Base-by-base conservation (phyloP, 2,888 invertebrate species). In the Lasioglossum calceatum region DNA sequence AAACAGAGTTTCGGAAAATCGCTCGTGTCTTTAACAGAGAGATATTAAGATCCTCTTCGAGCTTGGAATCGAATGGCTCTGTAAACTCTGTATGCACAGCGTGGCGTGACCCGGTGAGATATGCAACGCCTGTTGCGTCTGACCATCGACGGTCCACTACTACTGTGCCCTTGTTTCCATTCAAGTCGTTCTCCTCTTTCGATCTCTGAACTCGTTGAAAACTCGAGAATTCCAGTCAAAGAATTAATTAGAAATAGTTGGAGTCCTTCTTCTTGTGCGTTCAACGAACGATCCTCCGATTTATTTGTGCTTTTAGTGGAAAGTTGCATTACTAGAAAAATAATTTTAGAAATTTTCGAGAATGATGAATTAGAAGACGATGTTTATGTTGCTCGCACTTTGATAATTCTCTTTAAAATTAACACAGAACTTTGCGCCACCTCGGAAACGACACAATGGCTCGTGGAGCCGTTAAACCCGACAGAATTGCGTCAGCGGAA, bases 51-150 rank as follows among this genome's bases (percentile, higher is more conserved):
- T n/a, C 8, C 4, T 12, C 12, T n/a, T 3, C 58, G 58, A n/a
- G 58, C 58, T 12, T 58, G 4, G n/a, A 27, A 12, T 58, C 58
- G 58, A 58, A 58, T n/a, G 58, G n/a, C 12, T 71, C 42, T 42
- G n/a, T 47, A 47, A 47, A 47, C 47, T 47, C 47, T 16, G 47
- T 71, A 42, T 61, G 42, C 61, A 50, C 47, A 36, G 23, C 47
- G n/a, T 58, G 10, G n/a, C n/a, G 27, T 16, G 47, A 77, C 14
- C 47, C 19, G 23, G n/a, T 36, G 32, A 64, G 27, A 47, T 32
- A n/a, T 36, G 19, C n/a, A 47, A 47, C 27, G 77, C 39, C 77
- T 77, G 67, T 67, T 23, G 77, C 67, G 36, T n/a, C 77, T n/a
- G 67, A n/a, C 12, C 77, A 36, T 23, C 14, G 19, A 67, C 61